phyloP scores from a whole-genome alignment of 2,113 vertebrate species.

The Steatornis caripensis region DNA sequence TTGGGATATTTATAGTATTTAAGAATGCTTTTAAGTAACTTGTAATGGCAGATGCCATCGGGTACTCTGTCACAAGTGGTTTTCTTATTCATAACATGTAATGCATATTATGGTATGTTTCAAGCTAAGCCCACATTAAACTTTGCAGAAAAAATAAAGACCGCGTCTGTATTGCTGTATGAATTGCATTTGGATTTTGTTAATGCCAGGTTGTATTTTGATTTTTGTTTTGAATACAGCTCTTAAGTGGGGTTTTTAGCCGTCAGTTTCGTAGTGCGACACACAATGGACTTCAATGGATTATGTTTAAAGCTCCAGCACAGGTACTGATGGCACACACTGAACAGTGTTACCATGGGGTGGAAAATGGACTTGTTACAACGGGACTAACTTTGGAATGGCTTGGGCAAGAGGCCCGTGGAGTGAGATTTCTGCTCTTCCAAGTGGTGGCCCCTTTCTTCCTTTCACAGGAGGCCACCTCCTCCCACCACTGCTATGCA shows the following conservation, averaged over 20 bases:
- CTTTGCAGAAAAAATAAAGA: background rate
- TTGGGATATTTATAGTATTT: constrained; percentile 25
- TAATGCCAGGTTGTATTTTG: background rate
- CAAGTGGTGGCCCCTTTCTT: background rate
- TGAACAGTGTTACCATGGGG: background rate
- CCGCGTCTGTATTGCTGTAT: background rate
- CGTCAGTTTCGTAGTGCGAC: background rate
- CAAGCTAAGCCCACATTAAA: background rate
- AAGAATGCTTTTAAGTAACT: constrained; percentile 43
- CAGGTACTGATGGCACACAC: background rate
- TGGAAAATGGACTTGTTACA: background rate
- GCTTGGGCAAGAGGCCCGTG: background rate
- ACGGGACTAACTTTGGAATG: background rate
- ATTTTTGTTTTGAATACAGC: background rate
- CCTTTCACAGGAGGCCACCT: background rate
- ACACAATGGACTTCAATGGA: background rate
- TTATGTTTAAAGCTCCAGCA: background rate
- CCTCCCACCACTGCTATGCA: background rate
- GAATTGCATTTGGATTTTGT: constrained; percentile 15
- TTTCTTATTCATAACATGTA: constrained; percentile 14
- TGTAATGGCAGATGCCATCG: constrained; percentile 15
- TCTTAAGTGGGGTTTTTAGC: background rate
- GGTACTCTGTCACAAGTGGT: constrained; percentile 15
- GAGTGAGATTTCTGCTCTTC: background rate
- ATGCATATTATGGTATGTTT: background rate